These are phyloP conservation scores for Tribolium castaneum DNA, from an alignment of 1,140 invertebrate species.

Conservation along the genomic window DNA sequence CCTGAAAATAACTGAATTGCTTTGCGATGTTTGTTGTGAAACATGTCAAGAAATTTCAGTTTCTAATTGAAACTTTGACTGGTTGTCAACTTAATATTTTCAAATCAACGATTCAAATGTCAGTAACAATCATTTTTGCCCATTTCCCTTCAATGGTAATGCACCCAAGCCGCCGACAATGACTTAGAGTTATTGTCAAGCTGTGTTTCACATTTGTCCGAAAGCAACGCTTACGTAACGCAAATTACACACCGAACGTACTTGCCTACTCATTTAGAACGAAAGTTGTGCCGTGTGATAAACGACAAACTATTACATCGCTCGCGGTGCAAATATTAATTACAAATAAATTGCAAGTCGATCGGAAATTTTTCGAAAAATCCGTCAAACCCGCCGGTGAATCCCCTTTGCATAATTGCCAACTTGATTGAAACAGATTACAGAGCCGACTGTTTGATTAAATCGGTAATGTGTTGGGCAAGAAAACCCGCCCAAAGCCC, in stretches of 20 bases:
- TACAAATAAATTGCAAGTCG: constrained; percentile 1
- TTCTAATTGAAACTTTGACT: too few species aligned
- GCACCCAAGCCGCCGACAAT: not conserved
- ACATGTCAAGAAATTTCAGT: too few species aligned
- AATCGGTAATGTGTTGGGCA: constrained; percentile 8
- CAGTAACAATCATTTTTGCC: not conserved
- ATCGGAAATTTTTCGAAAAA: not conserved
- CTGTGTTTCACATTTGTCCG: constrained; percentile 2
- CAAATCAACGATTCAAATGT: too few species aligned
- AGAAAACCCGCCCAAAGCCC: not conserved
- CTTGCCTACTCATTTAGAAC: constrained; percentile 35
- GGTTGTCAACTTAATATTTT: too few species aligned
- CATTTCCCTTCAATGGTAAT: constrained; percentile 28
- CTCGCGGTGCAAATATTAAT: constrained; percentile 16
- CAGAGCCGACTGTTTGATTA: too few species aligned
- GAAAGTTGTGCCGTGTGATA: constrained; percentile 16
- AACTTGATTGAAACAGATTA: too few species aligned
- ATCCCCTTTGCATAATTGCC: not conserved
- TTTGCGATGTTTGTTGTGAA: too few species aligned
- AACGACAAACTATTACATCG: constrained; percentile 24
- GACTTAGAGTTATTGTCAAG: constrained; percentile 11
- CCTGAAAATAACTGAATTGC: too few species aligned
- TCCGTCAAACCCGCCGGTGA: not conserved
- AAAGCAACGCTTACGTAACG: constrained; percentile 18
- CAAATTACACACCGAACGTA: too few species aligned